Evolutionary conservation across 1,140 invertebrate genomes (phyloP).

Genomic region (Sitobion miscanthi): DNA sequence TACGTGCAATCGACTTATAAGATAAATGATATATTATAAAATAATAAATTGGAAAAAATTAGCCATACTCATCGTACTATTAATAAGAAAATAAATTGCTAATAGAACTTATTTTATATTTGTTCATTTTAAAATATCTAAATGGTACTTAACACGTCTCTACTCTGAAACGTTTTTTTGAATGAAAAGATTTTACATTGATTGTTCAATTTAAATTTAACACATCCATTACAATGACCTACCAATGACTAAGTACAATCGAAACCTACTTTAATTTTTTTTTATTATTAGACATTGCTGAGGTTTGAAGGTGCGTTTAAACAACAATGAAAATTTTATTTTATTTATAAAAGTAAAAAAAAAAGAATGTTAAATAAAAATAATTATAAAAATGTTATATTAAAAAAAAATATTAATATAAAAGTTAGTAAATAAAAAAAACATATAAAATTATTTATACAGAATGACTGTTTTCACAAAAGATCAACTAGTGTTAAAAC

Average conservation of each 20-base stretch:
- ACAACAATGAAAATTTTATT: neutral
- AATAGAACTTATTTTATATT: too few species aligned
- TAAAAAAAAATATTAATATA: neutral
- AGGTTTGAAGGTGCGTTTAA: neutral
- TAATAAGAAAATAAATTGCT: too few species aligned
- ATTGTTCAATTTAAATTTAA: neutral
- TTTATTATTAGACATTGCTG: neutral
- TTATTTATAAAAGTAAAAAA: slow-evolving; percentile 17
- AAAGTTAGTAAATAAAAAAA: neutral
- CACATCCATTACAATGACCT: neutral
- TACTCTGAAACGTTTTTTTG: too few species aligned
- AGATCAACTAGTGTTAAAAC: slow-evolving; percentile 25
- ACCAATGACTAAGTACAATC: neutral
- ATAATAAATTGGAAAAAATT: too few species aligned
- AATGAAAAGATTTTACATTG: neutral
- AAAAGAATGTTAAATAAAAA: neutral
- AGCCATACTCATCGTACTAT: too few species aligned
- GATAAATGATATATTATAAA: too few species aligned
- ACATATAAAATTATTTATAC: neutral
- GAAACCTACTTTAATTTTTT: neutral
- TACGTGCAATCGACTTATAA: too few species aligned
- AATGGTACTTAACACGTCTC: too few species aligned
- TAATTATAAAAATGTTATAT: neutral
- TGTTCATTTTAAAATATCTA: too few species aligned
- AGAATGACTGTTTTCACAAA: neutral